phyloP scores from a whole-genome alignment of 2,888 invertebrate species.

The Phlogophora meticulosa region DNA sequence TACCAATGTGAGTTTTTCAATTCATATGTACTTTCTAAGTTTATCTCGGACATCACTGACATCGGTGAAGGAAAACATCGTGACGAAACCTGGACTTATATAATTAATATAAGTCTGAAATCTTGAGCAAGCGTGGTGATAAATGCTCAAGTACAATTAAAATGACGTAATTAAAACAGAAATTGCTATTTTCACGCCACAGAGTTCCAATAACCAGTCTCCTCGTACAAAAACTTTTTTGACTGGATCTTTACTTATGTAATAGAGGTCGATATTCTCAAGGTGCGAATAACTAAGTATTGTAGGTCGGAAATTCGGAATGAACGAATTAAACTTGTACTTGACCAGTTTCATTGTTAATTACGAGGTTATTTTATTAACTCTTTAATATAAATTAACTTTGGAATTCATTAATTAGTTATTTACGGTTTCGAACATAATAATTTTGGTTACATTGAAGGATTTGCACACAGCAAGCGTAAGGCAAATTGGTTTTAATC shows the following conservation, averaged over 20 bases:
- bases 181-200: slow-evolving; percentile 1
- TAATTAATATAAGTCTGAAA: too few relatives aligned
- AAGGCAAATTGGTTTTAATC: neutral
- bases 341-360: slow-evolving; percentile 59
- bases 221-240: slow-evolving; percentile 17
- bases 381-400: slow-evolving; percentile 12
- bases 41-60: too few relatives aligned
- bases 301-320: slow-evolving; percentile 38
- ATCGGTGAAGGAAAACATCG: too few relatives aligned
- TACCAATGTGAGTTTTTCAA: too few relatives aligned
- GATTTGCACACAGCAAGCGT: neutral
- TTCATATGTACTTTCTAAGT: too few relatives aligned
- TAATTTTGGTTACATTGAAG: neutral
- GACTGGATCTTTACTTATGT: slow-evolving; percentile 48
- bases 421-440: neutral
- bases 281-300: slow-evolving; percentile 45
- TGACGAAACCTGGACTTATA: too few relatives aligned
- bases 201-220: slow-evolving; percentile 12
- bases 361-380: slow-evolving; percentile 39
- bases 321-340: slow-evolving; percentile 53
- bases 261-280: slow-evolving; percentile 60
- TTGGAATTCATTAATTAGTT: slow-evolving; percentile 33
- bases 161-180: slow-evolving; percentile 21
- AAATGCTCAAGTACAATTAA: too few relatives aligned
- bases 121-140: too few relatives aligned